Percentiles rank a stretch among this genome's conserved stretches.
Evolutionary conservation across 2,888 invertebrate species (phyloP).

Genomic region (Hermodice carunculata): DNA sequence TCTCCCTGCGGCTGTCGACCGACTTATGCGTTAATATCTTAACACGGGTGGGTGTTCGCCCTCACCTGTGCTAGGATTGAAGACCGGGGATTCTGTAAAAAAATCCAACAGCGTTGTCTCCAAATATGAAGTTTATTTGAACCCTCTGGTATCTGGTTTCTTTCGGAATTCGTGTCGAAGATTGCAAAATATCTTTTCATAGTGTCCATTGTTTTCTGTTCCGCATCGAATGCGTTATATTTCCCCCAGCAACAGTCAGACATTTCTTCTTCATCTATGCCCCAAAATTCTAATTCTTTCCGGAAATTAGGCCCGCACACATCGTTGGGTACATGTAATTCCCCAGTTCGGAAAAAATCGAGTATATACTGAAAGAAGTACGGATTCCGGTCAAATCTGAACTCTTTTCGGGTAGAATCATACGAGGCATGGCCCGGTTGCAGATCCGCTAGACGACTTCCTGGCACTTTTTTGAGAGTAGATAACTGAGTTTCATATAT

Average conservation of each 20-base stretch:
- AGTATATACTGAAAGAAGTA: slow-evolving; percentile 18
- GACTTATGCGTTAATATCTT: too few species aligned
- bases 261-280: slow-evolving; percentile 39
- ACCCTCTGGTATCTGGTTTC: too few species aligned
- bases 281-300: slow-evolving; percentile 50
- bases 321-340: slow-evolving; percentile 46
- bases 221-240: slow-evolving; percentile 13
- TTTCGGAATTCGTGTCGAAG: too few species aligned
- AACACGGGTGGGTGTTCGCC: too few species aligned
- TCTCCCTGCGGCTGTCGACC: too few species aligned
- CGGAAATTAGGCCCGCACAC: slow-evolving; percentile 42
- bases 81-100: slow-evolving; percentile 15
- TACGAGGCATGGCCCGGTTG: background rate
- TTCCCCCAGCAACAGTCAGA: slow-evolving; percentile 45
- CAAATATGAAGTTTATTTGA: too few species aligned
- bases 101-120: too few species aligned
- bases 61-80: slow-evolving; percentile 15
- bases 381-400: slow-evolving; percentile 17
- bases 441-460: background rate
- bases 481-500: background rate
- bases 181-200: too few species aligned
- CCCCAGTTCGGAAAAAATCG: slow-evolving; percentile 32
- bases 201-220: slow-evolving; percentile 16
- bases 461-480: slow-evolving; percentile 8
- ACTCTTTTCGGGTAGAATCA: background rate